Evolutionary conservation across 2,888 invertebrate species (phyloP), one percentile per base, ranked within the genome.

Genomic region (Fragum sueziense): DNA sequence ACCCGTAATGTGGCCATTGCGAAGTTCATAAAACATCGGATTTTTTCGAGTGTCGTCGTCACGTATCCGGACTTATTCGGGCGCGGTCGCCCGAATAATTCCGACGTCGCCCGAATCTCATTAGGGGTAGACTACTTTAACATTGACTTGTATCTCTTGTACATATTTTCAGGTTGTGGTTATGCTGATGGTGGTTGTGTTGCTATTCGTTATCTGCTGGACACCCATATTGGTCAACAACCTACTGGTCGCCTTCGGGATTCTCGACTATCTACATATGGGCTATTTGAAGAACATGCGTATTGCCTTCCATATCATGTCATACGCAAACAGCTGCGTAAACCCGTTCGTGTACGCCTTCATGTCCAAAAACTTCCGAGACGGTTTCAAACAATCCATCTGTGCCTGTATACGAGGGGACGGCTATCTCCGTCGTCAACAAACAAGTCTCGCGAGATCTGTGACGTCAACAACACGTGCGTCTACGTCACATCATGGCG

Each of bases 331-430:
- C 93, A 96, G 96, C 90, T 96, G 96, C 92, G 94, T 96, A 87
- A 96, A 96, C 92, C 96, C 96, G 2, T 94, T 96, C 61, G 95
- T 96, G 52, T 96, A 96, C 91, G 96, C 96, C 51, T 96, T 96
- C 93, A 96, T 96, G 95, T 96, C 96, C 37, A 95, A 95, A 88
- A 95, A 95, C 92, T 96, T 96, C 91, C 93, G 96, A 2, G 95
- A 91, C 54, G 91, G 91, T 34, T 93, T 94, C 87, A 88, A 87
- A 59, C 87, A 89, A 54, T 90, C 91, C 2, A 81, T 91, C 33
- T 85, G 86, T 68, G 78, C 86, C 17, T 89, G 88, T 72, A 61
- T 82, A 4, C 74, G 70, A 27, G 82, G 85, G 41, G 78, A 72
- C 11, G 59, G 65, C 2, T 81, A 86, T 70, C 62, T 82, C 25